Evolutionary conservation across 2,797 vertebrate genomes (phyloP).

Genomic region (Danionella dracula): DNA sequence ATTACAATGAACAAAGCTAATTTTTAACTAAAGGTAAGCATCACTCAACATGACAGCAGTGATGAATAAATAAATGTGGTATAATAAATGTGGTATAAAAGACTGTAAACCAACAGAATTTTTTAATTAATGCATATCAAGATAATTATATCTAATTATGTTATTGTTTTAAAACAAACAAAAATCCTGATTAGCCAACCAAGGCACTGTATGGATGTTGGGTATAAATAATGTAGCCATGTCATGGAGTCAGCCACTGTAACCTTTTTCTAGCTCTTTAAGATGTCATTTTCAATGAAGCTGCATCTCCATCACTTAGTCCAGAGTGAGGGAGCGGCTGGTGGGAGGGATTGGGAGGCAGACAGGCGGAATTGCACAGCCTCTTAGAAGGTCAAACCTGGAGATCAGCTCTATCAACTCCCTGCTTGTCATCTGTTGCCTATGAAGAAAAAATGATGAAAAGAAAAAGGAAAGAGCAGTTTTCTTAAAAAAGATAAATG

Average conservation of each 20-base stretch:
- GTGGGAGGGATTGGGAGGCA: conserved; percentile 8
- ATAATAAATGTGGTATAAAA: background rate
- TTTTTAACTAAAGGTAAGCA: background rate
- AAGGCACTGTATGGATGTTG: conserved; percentile 32
- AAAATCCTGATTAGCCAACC: conserved; percentile 47
- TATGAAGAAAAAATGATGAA: conserved; percentile 33
- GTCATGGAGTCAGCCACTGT: conserved; percentile 67
- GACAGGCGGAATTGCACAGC: conserved; percentile 11
- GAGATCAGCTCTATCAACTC: conserved; percentile 43
- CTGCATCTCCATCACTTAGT: conserved; percentile 67
- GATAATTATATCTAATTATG: background rate
- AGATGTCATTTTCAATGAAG: conserved; percentile 72
- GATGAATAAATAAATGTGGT: too few relatives aligned
- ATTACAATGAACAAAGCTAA: conserved; percentile 6
- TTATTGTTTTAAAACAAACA: conserved; percentile 22
- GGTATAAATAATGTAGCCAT: conserved; percentile 67
- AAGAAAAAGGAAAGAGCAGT: background rate
- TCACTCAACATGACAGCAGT: background rate
- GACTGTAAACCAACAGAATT: background rate
- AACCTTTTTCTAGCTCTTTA: conserved; percentile 75
- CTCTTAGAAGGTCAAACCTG: conserved; percentile 57
- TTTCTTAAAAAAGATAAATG: background rate
- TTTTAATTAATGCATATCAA: background rate
- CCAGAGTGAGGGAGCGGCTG: conserved; percentile 14
- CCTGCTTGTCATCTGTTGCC: conserved; percentile 42